These are phyloP conservation scores for Pollenia griseotomentosa DNA, from an alignment of 2,888 invertebrate genomes.

Conservation along the genomic window DNA sequence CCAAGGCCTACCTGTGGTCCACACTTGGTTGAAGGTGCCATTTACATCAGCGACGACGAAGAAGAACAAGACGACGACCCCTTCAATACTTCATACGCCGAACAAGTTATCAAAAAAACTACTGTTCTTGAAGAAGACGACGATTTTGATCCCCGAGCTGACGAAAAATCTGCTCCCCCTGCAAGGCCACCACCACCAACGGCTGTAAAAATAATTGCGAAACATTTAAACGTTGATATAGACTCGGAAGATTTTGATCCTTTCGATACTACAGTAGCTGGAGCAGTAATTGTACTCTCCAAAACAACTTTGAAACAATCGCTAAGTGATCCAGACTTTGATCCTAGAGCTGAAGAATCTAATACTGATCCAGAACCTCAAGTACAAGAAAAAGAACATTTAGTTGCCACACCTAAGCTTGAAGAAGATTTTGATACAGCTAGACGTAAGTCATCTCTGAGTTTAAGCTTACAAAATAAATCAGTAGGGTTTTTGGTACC, in stretches of 20 bases:
- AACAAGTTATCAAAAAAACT: slow-evolving; percentile 87
- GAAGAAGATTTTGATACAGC: slow-evolving; percentile 82
- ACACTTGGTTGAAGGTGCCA: slow-evolving; percentile 80
- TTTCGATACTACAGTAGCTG: slow-evolving; percentile 93
- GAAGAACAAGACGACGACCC: slow-evolving; percentile 88
- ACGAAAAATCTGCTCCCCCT: slow-evolving; percentile 84
- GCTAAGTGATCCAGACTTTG: slow-evolving; percentile 91
- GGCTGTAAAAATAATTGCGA: slow-evolving; percentile 73
- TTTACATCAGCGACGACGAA: slow-evolving; percentile 84
- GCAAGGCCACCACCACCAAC: slow-evolving; percentile 74
- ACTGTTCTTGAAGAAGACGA: slow-evolving; percentile 83
- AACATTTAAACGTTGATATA: slow-evolving; percentile 76
- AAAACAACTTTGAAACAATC: slow-evolving; percentile 85
- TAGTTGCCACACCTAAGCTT: slow-evolving; percentile 74
- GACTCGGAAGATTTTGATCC: slow-evolving; percentile 89
- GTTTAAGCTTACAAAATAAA: slow-evolving; percentile 86
- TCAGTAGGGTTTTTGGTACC: slow-evolving; percentile 87
- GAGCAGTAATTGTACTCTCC: slow-evolving; percentile 88
- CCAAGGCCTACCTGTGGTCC: slow-evolving; percentile 81
- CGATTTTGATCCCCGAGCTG: slow-evolving; percentile 88
- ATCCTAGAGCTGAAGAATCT: slow-evolving; percentile 88
- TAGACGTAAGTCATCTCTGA: slow-evolving; percentile 87
- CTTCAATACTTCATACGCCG: slow-evolving; percentile 93
- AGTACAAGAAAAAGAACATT: slow-evolving; percentile 49
- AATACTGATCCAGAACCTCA: slow-evolving; percentile 62